These are phyloP conservation scores for Chorisops tibialis DNA, from an alignment of 2,888 invertebrate genomes.

Conservation along the genomic window DNA sequence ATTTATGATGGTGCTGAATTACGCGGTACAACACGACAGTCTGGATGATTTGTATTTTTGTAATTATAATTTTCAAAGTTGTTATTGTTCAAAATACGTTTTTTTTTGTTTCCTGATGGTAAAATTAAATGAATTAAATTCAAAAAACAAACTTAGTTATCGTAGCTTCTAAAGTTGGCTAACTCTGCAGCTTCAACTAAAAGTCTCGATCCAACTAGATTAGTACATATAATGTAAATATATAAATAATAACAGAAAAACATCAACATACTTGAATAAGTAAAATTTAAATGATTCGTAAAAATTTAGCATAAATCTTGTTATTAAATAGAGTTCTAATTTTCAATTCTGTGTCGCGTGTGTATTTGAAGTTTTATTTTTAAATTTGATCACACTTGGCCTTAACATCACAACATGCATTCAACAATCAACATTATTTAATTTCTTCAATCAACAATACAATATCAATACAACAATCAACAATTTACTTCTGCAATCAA, in stretches of 20 bases:
- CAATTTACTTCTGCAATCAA: neutral
- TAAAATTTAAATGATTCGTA: neutral
- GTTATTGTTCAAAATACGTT: conserved; percentile 1
- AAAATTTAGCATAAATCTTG: neutral
- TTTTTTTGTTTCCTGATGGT: conserved; percentile 7
- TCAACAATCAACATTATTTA: conserved; percentile 12
- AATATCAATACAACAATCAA: conserved; percentile 9
- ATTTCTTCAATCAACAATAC: conserved; percentile 6
- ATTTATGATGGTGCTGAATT: conserved; percentile 73
- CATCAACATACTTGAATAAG: neutral
- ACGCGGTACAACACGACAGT: conserved; percentile 73
- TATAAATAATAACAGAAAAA: no score
- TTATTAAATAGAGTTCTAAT: neutral
- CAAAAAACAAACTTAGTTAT: neutral
- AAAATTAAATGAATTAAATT: conserved; percentile 7
- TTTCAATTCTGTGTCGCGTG: no score
- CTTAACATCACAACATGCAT: neutral
- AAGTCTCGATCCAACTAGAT: neutral
- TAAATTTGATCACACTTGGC: no score
- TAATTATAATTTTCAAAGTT: conserved; percentile 2
- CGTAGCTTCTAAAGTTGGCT: conserved; percentile 2
- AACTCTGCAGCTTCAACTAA: no score
- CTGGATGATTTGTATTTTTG: conserved; percentile 66
- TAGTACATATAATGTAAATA: no score
- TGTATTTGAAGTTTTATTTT: no score